A percentile compares a stretch with the other conserved stretches of the same genome.
Evolutionary conservation across 2,113 vertebrate species (phyloP).

Genomic region (Semnornis frantzii): DNA sequence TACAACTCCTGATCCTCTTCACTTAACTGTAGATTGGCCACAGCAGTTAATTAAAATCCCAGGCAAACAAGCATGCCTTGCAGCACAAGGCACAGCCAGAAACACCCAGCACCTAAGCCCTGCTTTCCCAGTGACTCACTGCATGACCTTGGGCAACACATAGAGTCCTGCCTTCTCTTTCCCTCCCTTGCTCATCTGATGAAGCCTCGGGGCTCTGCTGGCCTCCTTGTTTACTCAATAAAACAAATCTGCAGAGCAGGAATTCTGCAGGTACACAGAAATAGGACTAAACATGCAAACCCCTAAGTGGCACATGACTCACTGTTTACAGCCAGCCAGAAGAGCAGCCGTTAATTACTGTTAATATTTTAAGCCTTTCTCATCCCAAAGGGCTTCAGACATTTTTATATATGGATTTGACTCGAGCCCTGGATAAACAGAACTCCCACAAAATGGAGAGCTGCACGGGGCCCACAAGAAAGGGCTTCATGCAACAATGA

Average conservation of each 20-base stretch:
- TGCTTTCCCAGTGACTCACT: conserved; percentile 47
- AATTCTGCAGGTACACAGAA: conserved; percentile 6
- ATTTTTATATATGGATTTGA: conserved; percentile 31
- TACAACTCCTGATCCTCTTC: background rate
- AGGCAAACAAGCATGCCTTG: background rate
- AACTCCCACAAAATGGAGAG: background rate
- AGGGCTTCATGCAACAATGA: background rate
- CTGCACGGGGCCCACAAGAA: background rate
- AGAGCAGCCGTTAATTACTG: conserved; percentile 44
- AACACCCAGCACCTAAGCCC: background rate
- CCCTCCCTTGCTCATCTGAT: background rate
- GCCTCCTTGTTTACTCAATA: background rate
- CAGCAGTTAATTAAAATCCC: background rate
- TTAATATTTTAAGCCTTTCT: conserved; percentile 57
- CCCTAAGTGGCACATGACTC: conserved; percentile 62
- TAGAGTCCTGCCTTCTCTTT: background rate
- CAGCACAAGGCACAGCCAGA: conserved; percentile 2
- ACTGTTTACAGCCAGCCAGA: conserved; percentile 54
- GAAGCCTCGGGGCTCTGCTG: background rate
- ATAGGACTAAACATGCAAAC: conserved; percentile 59
- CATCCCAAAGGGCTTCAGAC: conserved; percentile 20
- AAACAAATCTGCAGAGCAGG: conserved; percentile 33
- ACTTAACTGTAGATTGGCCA: background rate
- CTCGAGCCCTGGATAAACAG: conserved; percentile 26
- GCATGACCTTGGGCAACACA: background rate